These are phyloP conservation scores for Acanthoscelides obtectus DNA, from an alignment of 2,888 invertebrate species.

Conservation along the genomic window DNA sequence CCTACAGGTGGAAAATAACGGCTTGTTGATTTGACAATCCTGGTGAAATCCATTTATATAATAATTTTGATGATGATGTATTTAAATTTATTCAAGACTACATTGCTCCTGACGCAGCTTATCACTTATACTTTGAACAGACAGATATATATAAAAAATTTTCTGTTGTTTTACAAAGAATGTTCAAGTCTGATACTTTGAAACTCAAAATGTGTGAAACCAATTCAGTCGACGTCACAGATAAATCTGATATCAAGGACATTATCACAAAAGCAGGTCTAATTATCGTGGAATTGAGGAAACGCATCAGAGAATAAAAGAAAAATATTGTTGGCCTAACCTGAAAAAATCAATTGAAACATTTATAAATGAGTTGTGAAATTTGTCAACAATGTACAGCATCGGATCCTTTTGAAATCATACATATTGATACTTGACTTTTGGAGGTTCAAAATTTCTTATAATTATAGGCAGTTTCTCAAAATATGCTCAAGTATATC, in stretches of 20 bases:
- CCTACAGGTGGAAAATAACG: too few relatives aligned
- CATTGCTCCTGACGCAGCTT: background rate
- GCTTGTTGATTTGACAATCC: too few relatives aligned
- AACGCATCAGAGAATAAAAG: background rate
- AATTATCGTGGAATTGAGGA: background rate
- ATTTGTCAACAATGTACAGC: conserved; percentile 7
- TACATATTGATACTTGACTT: conserved; percentile 16
- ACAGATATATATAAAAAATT: too few relatives aligned
- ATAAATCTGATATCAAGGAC: background rate
- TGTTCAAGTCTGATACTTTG: background rate
- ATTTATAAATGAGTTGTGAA: too few relatives aligned
- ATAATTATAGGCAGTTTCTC: conserved; percentile 22
- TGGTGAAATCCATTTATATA: too few relatives aligned
- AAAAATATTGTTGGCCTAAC: background rate
- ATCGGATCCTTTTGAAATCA: conserved; percentile 17
- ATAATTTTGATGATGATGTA: too few relatives aligned
- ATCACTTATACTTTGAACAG: background rate
- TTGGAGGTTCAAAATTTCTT: conserved; percentile 17
- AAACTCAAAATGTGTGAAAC: background rate
- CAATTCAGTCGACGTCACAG: background rate
- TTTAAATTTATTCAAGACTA: background rate
- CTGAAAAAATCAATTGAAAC: too few relatives aligned
- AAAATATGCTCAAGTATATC: conserved; percentile 23
- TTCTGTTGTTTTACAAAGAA: background rate
- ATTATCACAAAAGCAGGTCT: background rate